Percentiles rank a stretch among this genome's conserved stretches.
These are phyloP conservation scores for Hedya salicella DNA, from an alignment of 2,888 invertebrate species.

Conservation along the genomic window DNA sequence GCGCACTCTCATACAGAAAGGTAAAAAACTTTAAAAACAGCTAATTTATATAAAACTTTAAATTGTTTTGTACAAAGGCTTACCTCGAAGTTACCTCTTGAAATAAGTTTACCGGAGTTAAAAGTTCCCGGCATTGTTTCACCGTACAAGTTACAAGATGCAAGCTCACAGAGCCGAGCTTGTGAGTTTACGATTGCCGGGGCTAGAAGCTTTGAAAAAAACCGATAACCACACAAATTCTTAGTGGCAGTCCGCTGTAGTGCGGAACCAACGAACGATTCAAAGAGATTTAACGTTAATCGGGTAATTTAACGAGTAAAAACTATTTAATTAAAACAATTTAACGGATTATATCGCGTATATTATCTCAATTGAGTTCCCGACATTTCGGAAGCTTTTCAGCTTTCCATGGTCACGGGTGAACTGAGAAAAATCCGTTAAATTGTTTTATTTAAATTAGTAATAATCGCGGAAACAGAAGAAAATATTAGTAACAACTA, in stretches of 20 bases:
- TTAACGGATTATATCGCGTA: no score
- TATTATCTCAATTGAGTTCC: no score
- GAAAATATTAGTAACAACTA: no score
- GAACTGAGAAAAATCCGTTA: no score
- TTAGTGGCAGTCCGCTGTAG: neutral
- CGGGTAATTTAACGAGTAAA: no score
- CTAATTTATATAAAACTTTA: conserved; percentile 30
- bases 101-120: conserved; percentile 20
- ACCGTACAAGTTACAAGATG: neutral
- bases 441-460: no score
- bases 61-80: conserved; percentile 17
- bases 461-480: no score
- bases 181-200: conserved; percentile 3
- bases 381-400: no score
- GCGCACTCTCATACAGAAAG: neutral
- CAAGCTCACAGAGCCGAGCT: neutral
- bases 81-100: conserved; percentile 18
- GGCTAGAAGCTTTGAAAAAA: neutral
- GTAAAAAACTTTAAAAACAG: neutral
- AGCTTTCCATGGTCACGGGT: no score
- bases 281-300: no score
- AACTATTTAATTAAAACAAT: no score
- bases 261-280: no score
- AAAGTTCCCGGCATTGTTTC: conserved; percentile 27
- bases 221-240: neutral